These are phyloP conservation scores for Morpho helenor DNA, from an alignment of 2,888 invertebrate species.

Conservation along the genomic window DNA sequence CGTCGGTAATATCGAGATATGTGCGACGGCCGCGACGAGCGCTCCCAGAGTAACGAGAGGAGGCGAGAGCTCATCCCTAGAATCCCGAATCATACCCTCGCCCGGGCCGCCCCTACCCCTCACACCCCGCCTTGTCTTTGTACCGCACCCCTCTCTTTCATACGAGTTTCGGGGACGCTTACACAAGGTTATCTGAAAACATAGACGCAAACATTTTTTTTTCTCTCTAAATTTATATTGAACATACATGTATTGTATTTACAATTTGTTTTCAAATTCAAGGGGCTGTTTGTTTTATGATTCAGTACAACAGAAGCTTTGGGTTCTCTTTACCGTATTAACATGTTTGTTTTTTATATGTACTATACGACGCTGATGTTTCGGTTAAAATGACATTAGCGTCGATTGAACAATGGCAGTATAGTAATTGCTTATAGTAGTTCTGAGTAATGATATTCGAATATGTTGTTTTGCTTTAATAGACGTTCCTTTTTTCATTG, in stretches of 20 bases:
- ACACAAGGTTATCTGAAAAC: conserved; percentile 52
- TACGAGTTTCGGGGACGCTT: conserved; percentile 52
- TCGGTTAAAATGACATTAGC: conserved; percentile 33
- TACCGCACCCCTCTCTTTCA: conserved; percentile 72
- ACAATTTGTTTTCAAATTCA: not conserved
- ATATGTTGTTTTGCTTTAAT: not conserved
- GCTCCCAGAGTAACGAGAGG: conserved; percentile 72
- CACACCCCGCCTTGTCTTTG: conserved; percentile 62
- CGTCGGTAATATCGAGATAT: conserved; percentile 40
- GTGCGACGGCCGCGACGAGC: conserved; percentile 70
- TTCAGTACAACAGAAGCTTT: conserved; percentile 6
- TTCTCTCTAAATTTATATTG: conserved; percentile 2
- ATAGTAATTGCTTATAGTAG: conserved; percentile 57
- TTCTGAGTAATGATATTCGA: conserved; percentile 9
- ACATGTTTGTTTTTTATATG: conserved; percentile 14
- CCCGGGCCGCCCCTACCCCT: conserved; percentile 61
- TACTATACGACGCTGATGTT: conserved; percentile 15
- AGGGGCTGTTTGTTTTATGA: not conserved
- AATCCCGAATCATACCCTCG: conserved; percentile 76
- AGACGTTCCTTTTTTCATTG: not conserved
- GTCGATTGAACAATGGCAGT: conserved; percentile 58
- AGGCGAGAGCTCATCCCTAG: conserved; percentile 80
- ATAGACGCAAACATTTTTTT: conserved; percentile 8
- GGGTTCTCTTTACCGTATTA: conserved; percentile 11
- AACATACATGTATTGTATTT: not conserved